Conservation (phyloP, 1,140 invertebrate genomes). For the Ips nitidus region DNA sequence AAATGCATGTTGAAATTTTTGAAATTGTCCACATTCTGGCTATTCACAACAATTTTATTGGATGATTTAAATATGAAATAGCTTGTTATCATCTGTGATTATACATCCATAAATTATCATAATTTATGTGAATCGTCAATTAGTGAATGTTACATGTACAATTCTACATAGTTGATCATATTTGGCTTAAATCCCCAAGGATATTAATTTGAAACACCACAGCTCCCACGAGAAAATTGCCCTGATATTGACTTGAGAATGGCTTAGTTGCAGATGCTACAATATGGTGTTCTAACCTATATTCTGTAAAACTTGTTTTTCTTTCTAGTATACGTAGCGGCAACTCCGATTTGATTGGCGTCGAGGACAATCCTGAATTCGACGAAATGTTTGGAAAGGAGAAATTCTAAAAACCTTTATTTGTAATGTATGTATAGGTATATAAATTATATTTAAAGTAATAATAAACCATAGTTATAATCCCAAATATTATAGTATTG, state of each 20-base stretch:
- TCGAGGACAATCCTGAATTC: slow-evolving; percentile 66
- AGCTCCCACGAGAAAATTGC: too few relatives aligned
- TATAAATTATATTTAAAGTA: background rate
- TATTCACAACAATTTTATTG: background rate
- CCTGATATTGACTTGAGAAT: too few relatives aligned
- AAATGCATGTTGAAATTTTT: background rate
- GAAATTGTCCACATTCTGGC: background rate
- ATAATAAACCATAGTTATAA: background rate
- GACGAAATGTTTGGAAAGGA: slow-evolving; percentile 32
- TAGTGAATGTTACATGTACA: too few relatives aligned
- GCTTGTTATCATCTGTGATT: too few relatives aligned
- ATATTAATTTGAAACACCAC: too few relatives aligned
- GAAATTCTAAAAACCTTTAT: background rate
- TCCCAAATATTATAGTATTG: background rate
- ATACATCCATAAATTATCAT: too few relatives aligned
- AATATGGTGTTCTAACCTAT: background rate
- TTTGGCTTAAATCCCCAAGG: too few relatives aligned
- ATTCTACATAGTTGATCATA: too few relatives aligned
- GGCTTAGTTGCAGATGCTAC: background rate
- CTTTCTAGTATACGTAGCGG: slow-evolving; percentile 57
- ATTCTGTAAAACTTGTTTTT: background rate
- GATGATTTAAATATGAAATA: too few relatives aligned
- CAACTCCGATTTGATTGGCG: slow-evolving; percentile 64
- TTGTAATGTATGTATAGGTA: background rate
- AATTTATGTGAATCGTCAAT: too few relatives aligned